phyloP scores from a whole-genome alignment of 2,888 invertebrate genomes.

The Cryptocheilus praepositus region DNA sequence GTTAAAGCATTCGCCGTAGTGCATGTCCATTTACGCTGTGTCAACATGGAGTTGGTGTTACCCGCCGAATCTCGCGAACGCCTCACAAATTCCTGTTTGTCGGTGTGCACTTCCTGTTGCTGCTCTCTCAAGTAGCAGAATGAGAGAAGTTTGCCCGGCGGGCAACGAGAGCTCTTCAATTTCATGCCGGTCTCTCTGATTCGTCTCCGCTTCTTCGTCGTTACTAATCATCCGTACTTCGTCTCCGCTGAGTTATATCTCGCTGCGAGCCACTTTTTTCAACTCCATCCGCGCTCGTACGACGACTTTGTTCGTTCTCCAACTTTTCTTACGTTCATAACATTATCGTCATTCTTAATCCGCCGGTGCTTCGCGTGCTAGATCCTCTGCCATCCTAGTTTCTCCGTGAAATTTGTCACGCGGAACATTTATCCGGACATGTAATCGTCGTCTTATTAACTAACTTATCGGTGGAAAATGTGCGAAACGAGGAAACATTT shows the following conservation, averaged over 20 bases:
- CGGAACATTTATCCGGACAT: neutral
- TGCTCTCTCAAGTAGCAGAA: neutral
- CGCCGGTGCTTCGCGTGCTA: no score
- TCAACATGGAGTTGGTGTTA: neutral
- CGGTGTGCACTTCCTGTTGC: neutral
- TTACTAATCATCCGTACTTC: constrained; percentile 25
- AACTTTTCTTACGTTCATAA: neutral
- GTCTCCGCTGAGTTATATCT: neutral
- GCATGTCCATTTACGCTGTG: constrained; percentile 9
- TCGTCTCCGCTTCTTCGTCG: constrained; percentile 22
- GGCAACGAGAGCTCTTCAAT: constrained; percentile 26
- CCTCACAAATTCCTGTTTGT: constrained; percentile 4
- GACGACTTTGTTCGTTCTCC: neutral
- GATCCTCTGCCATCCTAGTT: no score
- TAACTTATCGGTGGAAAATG: no score
- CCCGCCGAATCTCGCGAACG: constrained; percentile 1
- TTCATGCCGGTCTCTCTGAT: constrained; percentile 4
- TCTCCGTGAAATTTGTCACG: constrained; percentile 23
- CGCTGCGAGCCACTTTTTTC: neutral
- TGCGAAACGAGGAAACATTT: no score
- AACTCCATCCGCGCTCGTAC: neutral
- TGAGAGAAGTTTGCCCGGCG: constrained; percentile 5
- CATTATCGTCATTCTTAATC: neutral
- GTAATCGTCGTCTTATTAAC: no score
- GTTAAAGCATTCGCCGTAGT: constrained; percentile 1